Evolutionary conservation across 2,797 vertebrate genomes (phyloP), one percentile per base, ranked within the genome.

Genomic region (Philypnodon macrostomus): DNA sequence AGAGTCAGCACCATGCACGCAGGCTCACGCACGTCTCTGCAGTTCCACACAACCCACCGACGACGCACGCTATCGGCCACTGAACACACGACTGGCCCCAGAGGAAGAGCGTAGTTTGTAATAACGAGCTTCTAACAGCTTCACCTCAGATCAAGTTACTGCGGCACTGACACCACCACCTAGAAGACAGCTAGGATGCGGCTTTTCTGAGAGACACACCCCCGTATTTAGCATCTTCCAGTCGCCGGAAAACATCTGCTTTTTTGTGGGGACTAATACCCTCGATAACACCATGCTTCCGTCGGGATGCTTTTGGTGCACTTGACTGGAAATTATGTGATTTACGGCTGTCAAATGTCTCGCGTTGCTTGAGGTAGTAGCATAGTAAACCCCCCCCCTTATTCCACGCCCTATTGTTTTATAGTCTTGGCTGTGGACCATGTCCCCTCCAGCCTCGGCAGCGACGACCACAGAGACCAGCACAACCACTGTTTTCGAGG

Each of bases 381-480:
- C 49, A 58, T 0, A 21, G 65, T 46, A 44, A 73, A 29, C 57
- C 30, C 29, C 58, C 58, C 33, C 46, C 34, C 50, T 50, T 39
- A 2, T 49, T 64, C 47, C 85, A 79, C 80, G 73, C 80, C 84
- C 79, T 65, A 29, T 58, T 55, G 35, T 45, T n/a, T n/a, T 37
- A 50, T 53, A 11, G 40, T 45, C 35, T 48, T 8, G 23, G 39
- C 62, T 38, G 51, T 15, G 53, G 58, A 85, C 39, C 76, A 91
- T 91, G 94, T 93, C 93, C 85, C 78, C 93, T 47, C 93, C 93
- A 46, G 80, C 91, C 39, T 93, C 93, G 65, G 94, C 92, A 57
- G 93, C 91, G 73, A 88, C 88, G 17, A 91, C 89, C 66, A 91
- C 82, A 67, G 90, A 89, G 42, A 90, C 84, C 86, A 88, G 69